phyloP scores from a whole-genome alignment of 2,113 vertebrate species.

The Turdus rufiventris region DNA sequence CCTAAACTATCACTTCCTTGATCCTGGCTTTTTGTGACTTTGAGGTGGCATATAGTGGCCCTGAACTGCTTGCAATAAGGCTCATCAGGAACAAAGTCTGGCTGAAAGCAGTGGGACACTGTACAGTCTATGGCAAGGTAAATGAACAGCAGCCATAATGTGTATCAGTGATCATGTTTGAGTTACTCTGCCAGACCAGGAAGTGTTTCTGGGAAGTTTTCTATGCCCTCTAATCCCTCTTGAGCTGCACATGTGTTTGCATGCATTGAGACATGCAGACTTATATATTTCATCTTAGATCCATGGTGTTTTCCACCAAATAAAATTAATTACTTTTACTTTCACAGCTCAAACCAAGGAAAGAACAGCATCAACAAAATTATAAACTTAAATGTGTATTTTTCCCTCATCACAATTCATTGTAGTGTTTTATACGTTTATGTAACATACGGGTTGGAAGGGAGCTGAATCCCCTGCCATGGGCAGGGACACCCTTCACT shows the following conservation, averaged over 20 bases:
- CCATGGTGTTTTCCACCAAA: neutral
- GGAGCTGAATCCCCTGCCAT: neutral
- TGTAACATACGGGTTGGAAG: neutral
- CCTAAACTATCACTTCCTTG: neutral
- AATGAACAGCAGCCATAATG: neutral
- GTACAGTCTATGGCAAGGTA: neutral
- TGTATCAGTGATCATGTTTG: neutral
- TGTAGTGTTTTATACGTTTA: neutral
- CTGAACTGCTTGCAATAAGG: neutral
- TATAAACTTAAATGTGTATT: neutral
- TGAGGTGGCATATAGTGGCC: neutral
- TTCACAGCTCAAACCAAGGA: neutral
- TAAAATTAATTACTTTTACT: neutral
- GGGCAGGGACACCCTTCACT: neutral
- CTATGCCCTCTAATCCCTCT: neutral
- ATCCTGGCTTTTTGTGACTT: neutral
- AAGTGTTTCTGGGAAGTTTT: neutral
- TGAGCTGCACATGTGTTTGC: neutral
- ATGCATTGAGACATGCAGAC: rapidly evolving
- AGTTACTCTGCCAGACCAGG: neutral
- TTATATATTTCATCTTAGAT: neutral
- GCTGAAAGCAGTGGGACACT: neutral
- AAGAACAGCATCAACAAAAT: neutral
- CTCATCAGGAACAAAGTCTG: neutral
- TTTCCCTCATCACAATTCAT: neutral